Conservation (phyloP, 2,888 invertebrate species). For the Ecdyonurus torrentis region DNA sequence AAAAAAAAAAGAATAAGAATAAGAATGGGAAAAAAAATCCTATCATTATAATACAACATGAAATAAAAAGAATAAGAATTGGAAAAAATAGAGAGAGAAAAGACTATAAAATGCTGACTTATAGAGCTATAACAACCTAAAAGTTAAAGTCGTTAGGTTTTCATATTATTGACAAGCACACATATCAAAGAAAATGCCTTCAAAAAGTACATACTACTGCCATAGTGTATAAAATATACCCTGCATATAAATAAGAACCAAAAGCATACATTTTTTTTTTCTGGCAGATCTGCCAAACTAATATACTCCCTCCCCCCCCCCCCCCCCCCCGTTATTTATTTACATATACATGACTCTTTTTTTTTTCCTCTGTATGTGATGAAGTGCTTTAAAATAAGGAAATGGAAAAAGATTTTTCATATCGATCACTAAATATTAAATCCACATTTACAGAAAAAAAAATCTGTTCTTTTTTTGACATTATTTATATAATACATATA, state of each 20-base stretch:
- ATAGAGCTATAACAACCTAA: not conserved
- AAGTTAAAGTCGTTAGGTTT: not conserved
- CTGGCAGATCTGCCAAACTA: not conserved
- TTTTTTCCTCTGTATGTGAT: not conserved
- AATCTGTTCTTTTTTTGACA: not conserved
- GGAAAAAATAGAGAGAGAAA: not conserved
- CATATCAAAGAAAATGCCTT: no score
- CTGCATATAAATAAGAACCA: not conserved
- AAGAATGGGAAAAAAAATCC: no score
- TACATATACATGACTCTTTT: not conserved
- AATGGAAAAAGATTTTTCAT: not conserved
- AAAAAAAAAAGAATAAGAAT: no score
- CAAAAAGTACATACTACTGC: no score
- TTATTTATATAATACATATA: not conserved
- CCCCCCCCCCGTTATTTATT: not conserved
- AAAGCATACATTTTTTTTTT: no score
- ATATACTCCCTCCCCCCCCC: not conserved
- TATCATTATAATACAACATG: no score
- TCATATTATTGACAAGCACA: not conserved
- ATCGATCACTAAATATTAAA: not conserved
- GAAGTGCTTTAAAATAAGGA: not conserved
- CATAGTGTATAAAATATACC: not conserved
- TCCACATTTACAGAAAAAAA: not conserved
- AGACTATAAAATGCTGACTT: not conserved
- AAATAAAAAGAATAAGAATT: no score